Percentiles rank a stretch among this genome's conserved stretches.
phyloP scores from a whole-genome alignment of 2,113 vertebrate genomes.

The Piaya cayana region DNA sequence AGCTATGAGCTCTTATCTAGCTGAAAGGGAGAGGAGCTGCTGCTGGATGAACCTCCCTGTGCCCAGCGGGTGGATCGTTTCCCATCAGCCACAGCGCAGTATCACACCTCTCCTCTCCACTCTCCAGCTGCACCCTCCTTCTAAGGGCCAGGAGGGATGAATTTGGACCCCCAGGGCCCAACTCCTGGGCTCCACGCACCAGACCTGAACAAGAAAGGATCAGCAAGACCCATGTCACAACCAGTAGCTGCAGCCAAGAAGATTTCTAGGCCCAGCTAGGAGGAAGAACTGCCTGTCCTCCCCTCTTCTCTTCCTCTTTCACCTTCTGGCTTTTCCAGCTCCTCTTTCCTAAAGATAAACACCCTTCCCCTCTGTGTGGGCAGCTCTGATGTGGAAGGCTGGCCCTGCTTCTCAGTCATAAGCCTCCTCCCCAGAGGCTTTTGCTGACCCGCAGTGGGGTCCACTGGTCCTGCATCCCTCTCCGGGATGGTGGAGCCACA shows the following conservation, averaged over 20 bases:
- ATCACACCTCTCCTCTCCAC: background rate
- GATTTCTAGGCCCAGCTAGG: background rate
- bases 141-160: too few species aligned
- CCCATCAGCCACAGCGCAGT: background rate
- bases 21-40: background rate
- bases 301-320: background rate
- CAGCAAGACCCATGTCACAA: background rate
- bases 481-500: background rate
- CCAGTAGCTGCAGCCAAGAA: background rate
- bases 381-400: background rate
- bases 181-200: background rate
- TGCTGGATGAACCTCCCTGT: background rate
- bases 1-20: background rate
- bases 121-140: background rate
- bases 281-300: background rate
- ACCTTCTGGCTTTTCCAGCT: background rate
- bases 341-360: background rate
- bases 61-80: background rate
- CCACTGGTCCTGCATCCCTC: background rate
- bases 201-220: accelerated
- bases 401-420: accelerated
- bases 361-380: accelerated
- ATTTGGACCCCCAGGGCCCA: background rate
- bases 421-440: background rate
- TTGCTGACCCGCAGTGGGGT: accelerated